Evolutionary conservation across 2,888 invertebrate species (phyloP).

Genomic region (Drosophila longiperda): DNA sequence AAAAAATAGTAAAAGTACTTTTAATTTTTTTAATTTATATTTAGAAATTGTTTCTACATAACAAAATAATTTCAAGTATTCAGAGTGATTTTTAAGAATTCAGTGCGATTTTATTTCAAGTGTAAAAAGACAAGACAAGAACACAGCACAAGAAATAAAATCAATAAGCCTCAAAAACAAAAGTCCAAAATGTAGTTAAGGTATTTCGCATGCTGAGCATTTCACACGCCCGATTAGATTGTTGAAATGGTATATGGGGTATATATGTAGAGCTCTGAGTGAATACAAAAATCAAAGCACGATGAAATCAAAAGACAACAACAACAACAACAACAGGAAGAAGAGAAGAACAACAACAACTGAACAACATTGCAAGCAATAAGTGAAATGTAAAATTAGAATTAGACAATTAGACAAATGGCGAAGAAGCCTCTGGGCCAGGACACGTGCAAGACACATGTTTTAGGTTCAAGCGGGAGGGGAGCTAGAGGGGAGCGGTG

Average conservation of each 20-base stretch:
- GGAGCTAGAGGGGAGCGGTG: background rate
- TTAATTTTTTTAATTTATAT: no score
- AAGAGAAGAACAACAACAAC: background rate
- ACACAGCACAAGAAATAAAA: conserved; percentile 50
- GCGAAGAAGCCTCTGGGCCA: conserved; percentile 37
- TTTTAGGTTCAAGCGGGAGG: conserved; percentile 5
- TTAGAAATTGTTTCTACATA: background rate
- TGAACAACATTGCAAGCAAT: conserved; percentile 17
- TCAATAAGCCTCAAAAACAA: conserved; percentile 69
- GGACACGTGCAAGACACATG: conserved; percentile 55
- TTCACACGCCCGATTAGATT: conserved; percentile 75
- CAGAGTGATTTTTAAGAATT: background rate
- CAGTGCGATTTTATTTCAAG: background rate
- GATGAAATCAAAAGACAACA: conserved; percentile 48
- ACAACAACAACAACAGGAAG: background rate
- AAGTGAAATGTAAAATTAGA: conserved; percentile 67
- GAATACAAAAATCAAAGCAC: conserved; percentile 37
- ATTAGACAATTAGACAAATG: conserved; percentile 76
- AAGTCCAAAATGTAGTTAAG: conserved; percentile 31
- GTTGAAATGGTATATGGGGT: conserved; percentile 17
- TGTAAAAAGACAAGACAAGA: conserved; percentile 16
- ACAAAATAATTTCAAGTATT: background rate
- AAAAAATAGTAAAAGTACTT: no score
- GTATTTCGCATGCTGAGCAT: conserved; percentile 57
- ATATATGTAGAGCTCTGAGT: background rate